A percentile compares a stretch with the other conserved stretches of the same genome.
Conservation (phyloP, 2,888 invertebrate genomes). For the Conistra vaccinii region DNA sequence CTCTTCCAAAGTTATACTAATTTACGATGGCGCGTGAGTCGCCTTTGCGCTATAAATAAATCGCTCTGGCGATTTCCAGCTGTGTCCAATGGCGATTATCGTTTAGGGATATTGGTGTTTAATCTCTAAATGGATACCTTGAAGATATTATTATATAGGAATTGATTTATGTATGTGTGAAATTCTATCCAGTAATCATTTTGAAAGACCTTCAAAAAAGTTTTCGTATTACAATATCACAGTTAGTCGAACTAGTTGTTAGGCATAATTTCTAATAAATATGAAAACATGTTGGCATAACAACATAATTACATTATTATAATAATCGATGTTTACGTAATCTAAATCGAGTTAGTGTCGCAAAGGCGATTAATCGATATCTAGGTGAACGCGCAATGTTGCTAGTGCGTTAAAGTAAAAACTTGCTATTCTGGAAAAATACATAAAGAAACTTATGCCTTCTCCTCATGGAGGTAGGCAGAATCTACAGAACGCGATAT, state of each 20-base stretch:
- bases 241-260: not conserved
- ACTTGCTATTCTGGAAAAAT: too few relatives aligned
- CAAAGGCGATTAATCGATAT: constrained; percentile 29
- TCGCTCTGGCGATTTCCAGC: constrained; percentile 69
- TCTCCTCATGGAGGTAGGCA: not conserved
- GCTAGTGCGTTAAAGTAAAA: not conserved
- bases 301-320: constrained; percentile 22
- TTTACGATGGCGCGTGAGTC: constrained; percentile 77
- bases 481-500: not conserved
- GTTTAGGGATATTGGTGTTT: constrained; percentile 60
- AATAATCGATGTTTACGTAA: constrained; percentile 37
- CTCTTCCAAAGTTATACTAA: constrained; percentile 77
- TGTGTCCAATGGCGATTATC: constrained; percentile 63
- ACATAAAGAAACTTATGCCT: too few relatives aligned
- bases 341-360: constrained; percentile 25
- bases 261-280: constrained; percentile 17
- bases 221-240: not conserved
- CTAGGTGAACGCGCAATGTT: constrained; percentile 7
- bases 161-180: not conserved
- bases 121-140: constrained; percentile 32
- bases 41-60: constrained; percentile 82
- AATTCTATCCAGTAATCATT: not conserved
- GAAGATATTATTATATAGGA: not conserved
- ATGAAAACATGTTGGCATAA: constrained; percentile 9
- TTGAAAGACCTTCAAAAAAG: not conserved